Evolutionary conservation across 2,888 invertebrate genomes (phyloP).

Genomic region (Stramonita haemastoma): DNA sequence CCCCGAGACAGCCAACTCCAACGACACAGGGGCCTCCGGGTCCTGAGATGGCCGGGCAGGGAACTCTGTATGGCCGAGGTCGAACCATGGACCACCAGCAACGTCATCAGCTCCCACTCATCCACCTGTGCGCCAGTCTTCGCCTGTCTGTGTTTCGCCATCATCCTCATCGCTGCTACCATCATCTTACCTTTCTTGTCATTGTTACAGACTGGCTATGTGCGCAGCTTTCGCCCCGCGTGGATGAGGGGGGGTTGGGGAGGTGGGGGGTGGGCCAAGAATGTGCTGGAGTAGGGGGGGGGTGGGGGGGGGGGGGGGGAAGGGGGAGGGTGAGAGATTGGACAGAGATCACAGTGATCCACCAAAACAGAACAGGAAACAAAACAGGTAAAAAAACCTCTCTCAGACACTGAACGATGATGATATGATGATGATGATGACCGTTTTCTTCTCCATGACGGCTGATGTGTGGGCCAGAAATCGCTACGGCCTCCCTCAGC

Average conservation of each 20-base stretch:
- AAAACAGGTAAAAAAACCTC: not conserved
- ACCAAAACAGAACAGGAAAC: not conserved
- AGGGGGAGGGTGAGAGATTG: not conserved
- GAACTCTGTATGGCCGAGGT: not conserved
- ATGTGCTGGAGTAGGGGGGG: too few relatives aligned
- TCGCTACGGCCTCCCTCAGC: not conserved
- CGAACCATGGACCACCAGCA: not conserved
- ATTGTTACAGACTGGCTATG: slow-evolving; percentile 12
- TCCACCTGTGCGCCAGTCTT: slow-evolving; percentile 25
- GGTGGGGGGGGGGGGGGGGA: not conserved
- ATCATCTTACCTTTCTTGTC: not conserved
- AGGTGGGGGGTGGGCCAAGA: not conserved
- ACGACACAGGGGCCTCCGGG: slow-evolving; percentile 48
- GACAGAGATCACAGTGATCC: slow-evolving; percentile 11
- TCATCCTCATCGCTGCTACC: not conserved
- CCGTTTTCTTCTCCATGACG: not conserved
- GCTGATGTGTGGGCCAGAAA: not conserved
- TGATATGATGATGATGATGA: too few relatives aligned
- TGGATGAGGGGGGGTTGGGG: not conserved
- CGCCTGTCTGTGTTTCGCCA: not conserved
- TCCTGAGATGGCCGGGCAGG: slow-evolving; percentile 35
- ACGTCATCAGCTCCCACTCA: not conserved
- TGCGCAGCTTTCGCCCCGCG: not conserved
- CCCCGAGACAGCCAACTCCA: slow-evolving; percentile 44
- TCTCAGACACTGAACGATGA: not conserved